Evolutionary conservation across 2,888 invertebrate genomes (phyloP).

Genomic region (Stramonita haemastoma): DNA sequence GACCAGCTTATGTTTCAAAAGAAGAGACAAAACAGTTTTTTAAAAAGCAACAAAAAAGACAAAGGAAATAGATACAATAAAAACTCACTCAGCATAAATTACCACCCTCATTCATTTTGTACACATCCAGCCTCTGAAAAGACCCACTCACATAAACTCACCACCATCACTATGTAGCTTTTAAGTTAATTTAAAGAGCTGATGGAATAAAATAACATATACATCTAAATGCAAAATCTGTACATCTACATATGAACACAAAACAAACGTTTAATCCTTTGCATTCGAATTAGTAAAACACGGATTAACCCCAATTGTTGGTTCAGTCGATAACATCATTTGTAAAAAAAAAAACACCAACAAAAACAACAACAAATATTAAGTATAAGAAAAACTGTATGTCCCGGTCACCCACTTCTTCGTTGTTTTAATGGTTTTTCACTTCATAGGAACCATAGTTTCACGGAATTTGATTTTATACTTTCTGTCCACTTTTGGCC

Average conservation of each 20-base stretch:
- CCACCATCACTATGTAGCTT: neutral
- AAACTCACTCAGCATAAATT: conserved; percentile 28
- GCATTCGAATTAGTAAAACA: too few relatives aligned
- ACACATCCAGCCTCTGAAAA: neutral
- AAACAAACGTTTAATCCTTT: neutral
- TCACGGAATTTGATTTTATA: too few relatives aligned
- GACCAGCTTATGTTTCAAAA: neutral
- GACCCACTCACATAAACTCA: neutral
- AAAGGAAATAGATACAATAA: neutral
- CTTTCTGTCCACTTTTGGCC: too few relatives aligned
- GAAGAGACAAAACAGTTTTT: too few relatives aligned
- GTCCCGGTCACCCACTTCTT: too few relatives aligned
- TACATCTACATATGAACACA: conserved; percentile 5
- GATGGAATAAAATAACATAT: neutral
- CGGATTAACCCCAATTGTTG: too few relatives aligned
- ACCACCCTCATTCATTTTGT: conserved; percentile 21
- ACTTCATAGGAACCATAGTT: too few relatives aligned
- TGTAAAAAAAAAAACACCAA: too few relatives aligned
- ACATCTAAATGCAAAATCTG: neutral
- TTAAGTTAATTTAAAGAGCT: neutral
- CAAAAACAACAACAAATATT: too few relatives aligned
- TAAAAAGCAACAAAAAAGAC: neutral
- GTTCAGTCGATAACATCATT: too few relatives aligned
- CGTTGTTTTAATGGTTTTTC: too few relatives aligned
- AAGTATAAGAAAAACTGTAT: too few relatives aligned